Evolutionary conservation across 2,797 vertebrate genomes (phyloP), one percentile per base, ranked within the genome.

Genomic region (Gobio occitaniae): DNA sequence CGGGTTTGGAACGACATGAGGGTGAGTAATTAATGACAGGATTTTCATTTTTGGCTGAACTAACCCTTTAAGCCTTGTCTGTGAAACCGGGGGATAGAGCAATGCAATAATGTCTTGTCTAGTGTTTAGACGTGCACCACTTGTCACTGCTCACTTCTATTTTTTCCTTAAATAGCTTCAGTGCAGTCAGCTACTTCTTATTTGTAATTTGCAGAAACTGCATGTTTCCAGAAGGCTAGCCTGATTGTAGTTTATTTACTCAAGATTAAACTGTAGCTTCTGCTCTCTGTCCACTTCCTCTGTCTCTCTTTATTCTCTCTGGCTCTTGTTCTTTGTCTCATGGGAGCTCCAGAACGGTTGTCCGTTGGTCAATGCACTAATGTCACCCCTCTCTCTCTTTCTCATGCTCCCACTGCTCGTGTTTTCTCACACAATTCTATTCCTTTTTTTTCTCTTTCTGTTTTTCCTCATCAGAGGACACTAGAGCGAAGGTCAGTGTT

Each of bases 401-500:
- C 75, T 68, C 72, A 76, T 41, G 47, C 72, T 76, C 72, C 71
- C 72, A 38, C 72, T 56, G 82, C 47, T 83, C 17, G 36, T 83
- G 82, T 83, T 50, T 84, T 84, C 82, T 78, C 63, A 84, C 50
- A 44, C 36, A 36, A 17, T 59, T 78, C 41, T 82, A 84, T 86
- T 89, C 86, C 86, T 88, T 87, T 88, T 87, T 88, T 89, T 88
- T 12, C 47, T 69, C 44, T 19, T 50, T 72, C n/a, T 69, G 25
- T 75, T 56, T 84, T 80, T 84, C 85, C 21, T 19, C 80, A 81
- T 84, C 91, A 94, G 90, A 93, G 94, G 95, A 93, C 93, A 91
- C 91, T 91, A 94, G 91, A 95, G 89, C 92, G 78, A 94, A 96
- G 95, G 95, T 91, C 87, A 91, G 90, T 91, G 90, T 85, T 81